phyloP scores from a whole-genome alignment of 1,140 invertebrate genomes.

The Lepidostoma basale region DNA sequence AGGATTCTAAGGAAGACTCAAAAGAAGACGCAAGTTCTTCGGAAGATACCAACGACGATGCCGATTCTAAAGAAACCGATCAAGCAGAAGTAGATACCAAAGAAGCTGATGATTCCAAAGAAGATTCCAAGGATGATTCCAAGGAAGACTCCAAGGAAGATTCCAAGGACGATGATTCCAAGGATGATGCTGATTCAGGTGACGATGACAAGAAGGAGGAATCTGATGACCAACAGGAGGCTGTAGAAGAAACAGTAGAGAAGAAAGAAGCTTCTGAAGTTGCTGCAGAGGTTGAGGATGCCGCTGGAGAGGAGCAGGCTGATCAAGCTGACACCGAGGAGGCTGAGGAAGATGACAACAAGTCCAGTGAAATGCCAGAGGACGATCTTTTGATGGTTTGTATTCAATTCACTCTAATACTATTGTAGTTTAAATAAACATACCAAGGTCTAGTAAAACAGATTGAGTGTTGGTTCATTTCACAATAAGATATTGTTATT shows the following conservation, averaged over 20 bases:
- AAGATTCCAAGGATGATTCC: too few relatives aligned
- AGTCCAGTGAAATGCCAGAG: constrained; percentile 57
- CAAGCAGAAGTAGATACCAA: too few relatives aligned
- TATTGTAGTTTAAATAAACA: too few relatives aligned
- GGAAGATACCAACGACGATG: constrained; percentile 46
- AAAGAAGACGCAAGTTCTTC: constrained; percentile 42
- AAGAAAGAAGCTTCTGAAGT: constrained; percentile 50
- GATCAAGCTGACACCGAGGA: constrained; percentile 32
- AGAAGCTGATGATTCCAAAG: constrained; percentile 34
- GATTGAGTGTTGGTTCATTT: too few relatives aligned
- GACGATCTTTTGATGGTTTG: constrained; percentile 67
- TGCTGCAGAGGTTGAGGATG: constrained; percentile 31
- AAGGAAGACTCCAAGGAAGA: too few relatives aligned
- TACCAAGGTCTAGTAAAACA: too few relatives aligned
- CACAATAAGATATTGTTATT: too few relatives aligned
- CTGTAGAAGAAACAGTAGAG: constrained; percentile 39
- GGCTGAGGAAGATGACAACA: constrained; percentile 36
- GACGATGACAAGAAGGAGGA: constrained; percentile 50
- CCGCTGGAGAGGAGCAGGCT: constrained; percentile 35
- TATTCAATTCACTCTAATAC: too few relatives aligned
- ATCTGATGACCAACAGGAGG: constrained; percentile 40
- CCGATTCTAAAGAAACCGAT: constrained; percentile 45
- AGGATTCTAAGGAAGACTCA: constrained; percentile 41
- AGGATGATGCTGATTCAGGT: constrained; percentile 43
- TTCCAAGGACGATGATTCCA: constrained; percentile 34